Evolutionary conservation across 2,113 vertebrate species (phyloP).

Genomic region (Eira barbara): DNA sequence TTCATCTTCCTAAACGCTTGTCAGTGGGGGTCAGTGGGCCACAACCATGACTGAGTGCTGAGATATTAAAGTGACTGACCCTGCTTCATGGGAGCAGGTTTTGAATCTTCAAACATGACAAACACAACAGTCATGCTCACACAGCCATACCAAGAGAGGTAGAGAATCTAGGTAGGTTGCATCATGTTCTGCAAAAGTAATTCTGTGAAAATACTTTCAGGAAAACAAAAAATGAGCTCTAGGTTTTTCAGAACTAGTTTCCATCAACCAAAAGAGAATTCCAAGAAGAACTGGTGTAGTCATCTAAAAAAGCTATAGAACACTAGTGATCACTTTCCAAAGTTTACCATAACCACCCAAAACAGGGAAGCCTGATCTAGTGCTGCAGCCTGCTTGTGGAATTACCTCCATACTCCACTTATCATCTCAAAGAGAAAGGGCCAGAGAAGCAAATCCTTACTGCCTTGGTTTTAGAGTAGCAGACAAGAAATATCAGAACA

Average conservation of each 20-base stretch:
- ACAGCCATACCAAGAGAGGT: background rate
- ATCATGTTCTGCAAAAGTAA: background rate
- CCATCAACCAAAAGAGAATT: slow-evolving; percentile 19
- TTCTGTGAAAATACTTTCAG: slow-evolving; percentile 37
- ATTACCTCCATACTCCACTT: background rate
- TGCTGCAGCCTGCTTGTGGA: background rate
- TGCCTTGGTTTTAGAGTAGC: background rate
- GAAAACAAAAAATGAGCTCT: background rate
- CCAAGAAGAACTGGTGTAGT: slow-evolving; percentile 3
- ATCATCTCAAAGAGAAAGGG: background rate
- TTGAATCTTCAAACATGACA: background rate
- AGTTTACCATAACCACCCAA: background rate
- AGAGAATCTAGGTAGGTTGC: background rate
- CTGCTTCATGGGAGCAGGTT: background rate
- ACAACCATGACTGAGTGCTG: background rate
- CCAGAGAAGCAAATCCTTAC: background rate
- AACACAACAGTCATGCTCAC: background rate
- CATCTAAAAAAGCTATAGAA: background rate
- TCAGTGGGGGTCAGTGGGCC: too few relatives aligned
- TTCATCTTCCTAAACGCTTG: background rate
- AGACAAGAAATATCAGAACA: background rate
- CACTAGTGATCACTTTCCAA: background rate
- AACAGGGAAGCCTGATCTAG: background rate
- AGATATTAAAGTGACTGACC: background rate
- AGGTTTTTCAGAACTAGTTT: background rate